These are phyloP conservation scores for Acyrthosiphon pisum DNA, from an alignment of 1,140 invertebrate species.

Conservation along the genomic window DNA sequence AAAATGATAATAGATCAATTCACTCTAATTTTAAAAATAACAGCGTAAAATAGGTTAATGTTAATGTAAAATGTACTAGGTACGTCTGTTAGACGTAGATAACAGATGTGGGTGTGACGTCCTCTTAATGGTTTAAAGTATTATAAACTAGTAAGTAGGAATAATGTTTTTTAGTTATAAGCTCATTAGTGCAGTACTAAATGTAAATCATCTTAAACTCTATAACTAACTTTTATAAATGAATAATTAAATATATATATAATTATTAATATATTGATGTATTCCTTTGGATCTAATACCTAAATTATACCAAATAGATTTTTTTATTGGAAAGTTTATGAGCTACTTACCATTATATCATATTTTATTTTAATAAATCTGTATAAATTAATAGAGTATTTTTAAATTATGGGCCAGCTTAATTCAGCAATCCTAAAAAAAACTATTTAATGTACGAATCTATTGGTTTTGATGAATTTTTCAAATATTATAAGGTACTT, in stretches of 20 bases:
- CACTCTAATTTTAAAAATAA: too few relatives aligned
- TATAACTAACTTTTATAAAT: too few relatives aligned
- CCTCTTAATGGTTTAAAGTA: neutral
- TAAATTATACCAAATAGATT: neutral
- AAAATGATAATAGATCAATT: too few relatives aligned
- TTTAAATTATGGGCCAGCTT: neutral
- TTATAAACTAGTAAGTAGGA: neutral
- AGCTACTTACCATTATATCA: neutral
- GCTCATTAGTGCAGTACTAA: neutral
- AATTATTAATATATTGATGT: neutral
- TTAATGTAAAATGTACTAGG: too few relatives aligned
- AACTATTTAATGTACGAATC: neutral
- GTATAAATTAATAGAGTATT: neutral
- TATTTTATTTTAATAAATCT: neutral
- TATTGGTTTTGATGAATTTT: neutral
- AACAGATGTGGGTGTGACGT: too few relatives aligned
- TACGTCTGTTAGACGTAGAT: too few relatives aligned
- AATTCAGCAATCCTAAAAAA: neutral
- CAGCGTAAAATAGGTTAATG: too few relatives aligned
- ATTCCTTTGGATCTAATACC: neutral
- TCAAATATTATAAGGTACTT: neutral
- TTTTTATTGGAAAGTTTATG: neutral
- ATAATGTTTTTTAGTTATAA: neutral
- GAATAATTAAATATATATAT: too few relatives aligned
- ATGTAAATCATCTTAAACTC: too few relatives aligned